Evolutionary conservation across 2,113 vertebrate genomes (phyloP).

Genomic region (Tenrec ecaudatus): DNA sequence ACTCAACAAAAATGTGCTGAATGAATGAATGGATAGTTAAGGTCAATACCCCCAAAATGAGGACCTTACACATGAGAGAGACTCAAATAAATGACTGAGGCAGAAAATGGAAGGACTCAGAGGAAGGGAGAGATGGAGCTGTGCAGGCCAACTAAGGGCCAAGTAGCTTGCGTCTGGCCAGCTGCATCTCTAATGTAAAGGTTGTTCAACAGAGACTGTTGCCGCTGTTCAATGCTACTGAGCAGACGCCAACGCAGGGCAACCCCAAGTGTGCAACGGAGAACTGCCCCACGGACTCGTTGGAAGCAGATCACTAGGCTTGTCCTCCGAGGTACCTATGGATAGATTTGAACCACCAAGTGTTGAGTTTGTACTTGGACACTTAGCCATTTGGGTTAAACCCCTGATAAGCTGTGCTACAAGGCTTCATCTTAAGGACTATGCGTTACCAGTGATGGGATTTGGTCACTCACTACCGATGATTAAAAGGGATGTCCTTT

Average conservation of each 20-base stretch:
- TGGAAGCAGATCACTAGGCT: neutral
- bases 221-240: neutral
- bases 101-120: neutral
- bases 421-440: neutral
- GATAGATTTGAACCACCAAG: neutral
- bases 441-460: neutral
- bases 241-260: neutral
- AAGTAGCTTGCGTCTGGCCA: neutral
- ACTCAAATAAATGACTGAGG: neutral
- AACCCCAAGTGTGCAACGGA: neutral
- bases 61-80: neutral
- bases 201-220: neutral
- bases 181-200: neutral
- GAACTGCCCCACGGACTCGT: neutral
- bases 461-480: neutral
- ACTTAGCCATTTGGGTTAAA: neutral
- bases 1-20: neutral
- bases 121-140: neutral
- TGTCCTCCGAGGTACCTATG: neutral
- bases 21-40: neutral
- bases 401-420: neutral
- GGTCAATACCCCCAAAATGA: neutral
- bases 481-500: neutral
- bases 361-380: neutral
- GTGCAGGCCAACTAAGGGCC: neutral